A percentile compares a stretch with the other conserved stretches of the same genome.
Evolutionary conservation across 2,888 invertebrate species (phyloP).

Genomic region (Drosophila yooni): DNA sequence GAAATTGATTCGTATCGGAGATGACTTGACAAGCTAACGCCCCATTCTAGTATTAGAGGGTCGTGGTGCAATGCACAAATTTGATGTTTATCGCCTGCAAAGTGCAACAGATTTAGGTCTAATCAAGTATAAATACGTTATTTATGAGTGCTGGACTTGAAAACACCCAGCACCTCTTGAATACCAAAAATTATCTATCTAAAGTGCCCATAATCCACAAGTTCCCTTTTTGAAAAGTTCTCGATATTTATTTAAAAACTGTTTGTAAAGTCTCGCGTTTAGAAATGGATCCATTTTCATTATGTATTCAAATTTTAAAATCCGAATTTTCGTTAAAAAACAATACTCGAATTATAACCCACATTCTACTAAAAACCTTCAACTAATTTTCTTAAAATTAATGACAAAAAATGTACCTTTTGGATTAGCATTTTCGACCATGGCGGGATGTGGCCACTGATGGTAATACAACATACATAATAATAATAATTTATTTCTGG

Average conservation of each 20-base stretch:
- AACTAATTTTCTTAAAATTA: too few relatives aligned
- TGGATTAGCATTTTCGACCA: not conserved
- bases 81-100: constrained; percentile 69
- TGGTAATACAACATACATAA: not conserved
- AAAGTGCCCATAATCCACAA: not conserved
- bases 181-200: not conserved
- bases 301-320: too few relatives aligned
- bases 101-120: constrained; percentile 74
- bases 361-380: too few relatives aligned
- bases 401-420: not conserved
- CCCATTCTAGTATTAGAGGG: constrained; percentile 19
- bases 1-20: constrained; percentile 80
- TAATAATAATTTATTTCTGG: not conserved
- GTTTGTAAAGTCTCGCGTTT: not conserved
- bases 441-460: too few relatives aligned
- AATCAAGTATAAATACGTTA: not conserved
- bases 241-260: not conserved
- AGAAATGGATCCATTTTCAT: not conserved
- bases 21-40: constrained; percentile 69
- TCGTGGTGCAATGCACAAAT: constrained; percentile 54
- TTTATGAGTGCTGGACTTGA: not conserved
- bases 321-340: too few relatives aligned
- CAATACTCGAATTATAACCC: too few relatives aligned
- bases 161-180: not conserved
- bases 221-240: not conserved